Percentiles rank a stretch among this genome's conserved stretches.
Evolutionary conservation across 2,113 vertebrate species (phyloP).

Genomic region (Dermatemys mawii): DNA sequence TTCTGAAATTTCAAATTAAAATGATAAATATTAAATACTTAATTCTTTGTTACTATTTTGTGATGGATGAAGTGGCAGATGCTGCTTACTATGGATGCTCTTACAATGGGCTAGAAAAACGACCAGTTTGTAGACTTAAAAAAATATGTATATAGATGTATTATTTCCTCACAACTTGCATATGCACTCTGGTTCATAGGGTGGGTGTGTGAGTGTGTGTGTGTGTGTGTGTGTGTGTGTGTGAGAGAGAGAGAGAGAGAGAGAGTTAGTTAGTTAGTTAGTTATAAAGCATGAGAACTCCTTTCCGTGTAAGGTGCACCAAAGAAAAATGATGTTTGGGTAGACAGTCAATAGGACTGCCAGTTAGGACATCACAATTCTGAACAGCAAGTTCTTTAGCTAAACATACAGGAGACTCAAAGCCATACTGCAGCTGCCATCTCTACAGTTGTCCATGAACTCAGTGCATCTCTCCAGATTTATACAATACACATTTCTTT

Average conservation of each 20-base stretch:
- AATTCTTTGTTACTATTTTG: neutral
- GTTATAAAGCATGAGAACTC: neutral
- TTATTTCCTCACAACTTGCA: neutral
- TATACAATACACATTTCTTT: conserved; percentile 6
- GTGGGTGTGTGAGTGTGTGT: no score
- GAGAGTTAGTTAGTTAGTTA: no score
- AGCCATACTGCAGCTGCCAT: neutral
- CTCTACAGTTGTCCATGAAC: neutral
- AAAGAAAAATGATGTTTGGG: neutral
- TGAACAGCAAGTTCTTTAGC: neutral
- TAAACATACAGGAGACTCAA: neutral
- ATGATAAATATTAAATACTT: neutral
- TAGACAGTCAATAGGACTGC: neutral
- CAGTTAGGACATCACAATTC: neutral
- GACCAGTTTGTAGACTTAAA: neutral
- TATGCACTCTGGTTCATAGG: neutral
- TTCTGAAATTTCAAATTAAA: conserved; percentile 26
- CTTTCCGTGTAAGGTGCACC: neutral
- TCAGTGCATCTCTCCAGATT: neutral
- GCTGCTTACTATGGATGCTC: neutral
- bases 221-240: no score
- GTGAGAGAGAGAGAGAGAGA: no score
- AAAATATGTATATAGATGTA: neutral
- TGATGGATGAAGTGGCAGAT: neutral
- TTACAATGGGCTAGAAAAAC: neutral